Evolutionary conservation across 2,113 vertebrate species (phyloP), one percentile per base, ranked within the genome.

Genomic region (Carettochelys insculpta): DNA sequence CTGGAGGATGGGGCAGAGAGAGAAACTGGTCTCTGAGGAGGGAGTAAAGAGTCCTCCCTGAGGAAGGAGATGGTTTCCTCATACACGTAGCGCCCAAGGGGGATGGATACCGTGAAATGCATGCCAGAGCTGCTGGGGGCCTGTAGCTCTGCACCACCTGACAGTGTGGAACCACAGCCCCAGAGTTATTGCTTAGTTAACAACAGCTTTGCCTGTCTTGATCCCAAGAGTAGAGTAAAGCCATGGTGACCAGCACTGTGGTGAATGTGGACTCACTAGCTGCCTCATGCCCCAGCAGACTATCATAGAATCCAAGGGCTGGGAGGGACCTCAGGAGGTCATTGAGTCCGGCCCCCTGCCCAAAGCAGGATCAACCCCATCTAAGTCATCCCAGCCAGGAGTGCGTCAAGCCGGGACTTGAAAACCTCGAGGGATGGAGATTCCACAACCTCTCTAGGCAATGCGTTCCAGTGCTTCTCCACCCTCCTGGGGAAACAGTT

Each of bases 161-260:
- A 22, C 34, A 11, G 10, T 2, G 1, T 6, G 6, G 48, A 54
- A 54, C 53, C 29, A 31, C 29, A 31, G 56, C 56, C 56, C 51
- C 0, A 0, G 19, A 58, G 2, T 20, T 51, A 20, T n/a, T 53
- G 68, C 65, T 84, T 29, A 27, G 9, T 48, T 54, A 1, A 0
- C 25, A 10, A 25, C 56, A 61, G 29, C 56, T 61, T 61, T 61
- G 56, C 14, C 77, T 79, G 3, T 41, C 53, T 52, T 76, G 81
- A 43, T 53, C 29, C 16, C 58, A 29, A 41, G 34, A 48, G 71
- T n/a, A 41, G 3, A 52, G 38, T 31, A n/a, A 48, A 77, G 38
- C 41, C 41, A 0, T 0, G n/a, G 4, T 38, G 20, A 4, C 9
- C 73, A 2, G 1, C 24, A 29, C 3, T 3, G 29, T 34, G 22